Evolutionary conservation across 2,113 vertebrate genomes (phyloP), one percentile per base, ranked within the genome.

Genomic region (Pungitius pungitius): DNA sequence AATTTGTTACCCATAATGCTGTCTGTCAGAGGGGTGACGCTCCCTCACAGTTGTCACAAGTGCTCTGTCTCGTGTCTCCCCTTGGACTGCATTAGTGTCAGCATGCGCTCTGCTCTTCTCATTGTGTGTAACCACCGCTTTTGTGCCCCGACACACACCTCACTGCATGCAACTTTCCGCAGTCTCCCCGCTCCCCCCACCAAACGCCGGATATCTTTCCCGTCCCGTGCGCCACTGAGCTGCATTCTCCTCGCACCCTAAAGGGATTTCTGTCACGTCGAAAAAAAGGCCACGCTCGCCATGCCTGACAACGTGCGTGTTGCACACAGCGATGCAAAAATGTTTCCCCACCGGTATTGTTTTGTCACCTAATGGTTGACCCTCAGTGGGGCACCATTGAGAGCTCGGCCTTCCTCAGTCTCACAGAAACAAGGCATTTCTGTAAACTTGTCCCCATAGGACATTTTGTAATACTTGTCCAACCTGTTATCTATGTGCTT

Each of bases 241-340:
- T 88, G 85, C 89, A 40, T 73, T 87, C 56, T 78, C 82, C 88
- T 85, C 89, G 70, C 88, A 90, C 88, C n/a, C 87, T 93, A 90
- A 92, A 89, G 89, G 90, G 87, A 86, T 91, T 92, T 85, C 89
- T 93, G 90, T 91, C 88, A 91, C 69, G 17, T 52, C 91, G 90
- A 90, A 92, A 89, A 90, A 92, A 89, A 91, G 89, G 85, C 82
- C 87, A 74, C 69, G 76, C 83, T 87, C 54, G 89, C 88, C 86
- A 93, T 90, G 93, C 90, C 91, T 93, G 91, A 92, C 93, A 93
- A 91, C 90, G 88, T 87, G 87, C 66, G 79, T 91, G 89, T 93
- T 93, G 84, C 87, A 87, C 85, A 55, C 67, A 4, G 55, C 75
- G 54, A 91, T 90, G 89, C 90, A 90, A 92, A 30, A 35, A 90